Base-by-base conservation (phyloP, 2,113 vertebrate genomes). In the Equus quagga region DNA sequence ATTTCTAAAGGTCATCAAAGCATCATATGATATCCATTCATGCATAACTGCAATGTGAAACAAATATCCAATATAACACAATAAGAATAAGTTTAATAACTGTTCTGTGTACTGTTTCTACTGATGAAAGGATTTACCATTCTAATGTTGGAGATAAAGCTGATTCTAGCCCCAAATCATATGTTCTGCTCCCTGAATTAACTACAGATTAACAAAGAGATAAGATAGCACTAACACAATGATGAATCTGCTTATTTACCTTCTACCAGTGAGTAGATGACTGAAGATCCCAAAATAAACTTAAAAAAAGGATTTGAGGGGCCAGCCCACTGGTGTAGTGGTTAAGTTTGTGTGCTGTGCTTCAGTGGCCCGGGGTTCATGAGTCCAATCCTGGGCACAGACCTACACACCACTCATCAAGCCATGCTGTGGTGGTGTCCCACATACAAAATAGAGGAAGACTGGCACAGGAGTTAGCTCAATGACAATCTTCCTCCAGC, bases 1-100 rank as follows among this genome's bases (percentile, higher is more conserved):
- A 98, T 98, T 98, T 98, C 91, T 97, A 99, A 99, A 98, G 98
- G 99, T 99, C 98, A 98, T 98, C 97, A 97, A 97, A 98, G 98
- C 98, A 95, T 98, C 98, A 95, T 98, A 97, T 97, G 97, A 98
- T 98, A 99, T 96, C 97, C 97, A 97, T 97, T 96, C 96, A 94
- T 91, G 97, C 95, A 98, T 97, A 98, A 97, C 97, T 97, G 97
- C 93, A 62, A 73, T 94, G 17, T 80, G 98, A 98, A 99, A 98
- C 97, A 98, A 98, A 98, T 97, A 98, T 88, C 96, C 86, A 96
- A 86, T 82, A 90, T 97, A 97, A 98, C 96, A 94, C 90, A 97
- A 85, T 36, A 83, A 96, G 95, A 98, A 96, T 93, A 96, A 96
- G 96, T 93, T 97, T 97, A 97, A 93, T 97, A 98, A 96, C 33